Evolutionary conservation across 2,888 invertebrate species (phyloP).

Genomic region (Cryptocephalus primarius): DNA sequence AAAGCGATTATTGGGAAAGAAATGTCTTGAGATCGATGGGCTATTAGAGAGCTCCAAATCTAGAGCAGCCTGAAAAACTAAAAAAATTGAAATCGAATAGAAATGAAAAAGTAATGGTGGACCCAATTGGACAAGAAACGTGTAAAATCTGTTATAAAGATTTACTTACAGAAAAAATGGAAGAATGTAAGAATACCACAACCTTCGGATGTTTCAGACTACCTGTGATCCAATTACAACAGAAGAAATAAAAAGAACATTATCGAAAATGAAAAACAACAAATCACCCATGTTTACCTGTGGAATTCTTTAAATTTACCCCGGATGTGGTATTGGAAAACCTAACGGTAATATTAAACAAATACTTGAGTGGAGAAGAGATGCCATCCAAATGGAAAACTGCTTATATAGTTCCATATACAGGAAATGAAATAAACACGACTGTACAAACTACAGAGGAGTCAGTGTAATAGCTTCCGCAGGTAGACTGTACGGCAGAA

Average conservation of each 20-base stretch:
- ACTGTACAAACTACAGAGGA: neutral
- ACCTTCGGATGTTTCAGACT: no score
- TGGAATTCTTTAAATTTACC: no score
- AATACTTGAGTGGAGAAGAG: neutral
- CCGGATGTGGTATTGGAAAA: no score
- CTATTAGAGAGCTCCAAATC: neutral
- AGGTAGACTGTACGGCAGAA: no score
- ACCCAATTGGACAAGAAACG: neutral
- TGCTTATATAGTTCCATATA: neutral
- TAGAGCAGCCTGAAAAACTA: neutral
- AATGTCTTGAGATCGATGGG: neutral
- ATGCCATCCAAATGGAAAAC: neutral
- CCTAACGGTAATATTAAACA: neutral
- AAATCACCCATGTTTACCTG: no score
- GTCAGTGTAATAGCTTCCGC: neutral
- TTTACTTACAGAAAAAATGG: no score
- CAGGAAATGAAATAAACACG: neutral
- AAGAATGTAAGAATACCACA: no score
- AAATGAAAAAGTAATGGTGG: neutral
- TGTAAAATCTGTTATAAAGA: no score
- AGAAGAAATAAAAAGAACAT: no score
- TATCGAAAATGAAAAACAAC: neutral
- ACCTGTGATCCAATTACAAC: no score
- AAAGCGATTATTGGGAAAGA: neutral
- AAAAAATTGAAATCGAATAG: neutral